Conservation (phyloP, 2,113 vertebrate species). For the Charina bottae region DNA sequence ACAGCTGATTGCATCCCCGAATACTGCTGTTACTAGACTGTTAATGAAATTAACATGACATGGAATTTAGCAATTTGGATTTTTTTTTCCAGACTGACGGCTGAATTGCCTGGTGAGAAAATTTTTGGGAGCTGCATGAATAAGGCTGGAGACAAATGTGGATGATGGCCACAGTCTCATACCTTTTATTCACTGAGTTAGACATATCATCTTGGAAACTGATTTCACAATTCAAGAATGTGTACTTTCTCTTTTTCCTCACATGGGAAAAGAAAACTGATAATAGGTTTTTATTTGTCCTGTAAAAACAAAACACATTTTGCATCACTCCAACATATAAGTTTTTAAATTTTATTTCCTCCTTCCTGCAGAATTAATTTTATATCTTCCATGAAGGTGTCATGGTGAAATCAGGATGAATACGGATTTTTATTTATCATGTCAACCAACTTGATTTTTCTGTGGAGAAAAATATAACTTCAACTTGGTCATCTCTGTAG, state of each 20-base stretch:
- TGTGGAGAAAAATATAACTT: neutral
- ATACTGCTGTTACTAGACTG: neutral
- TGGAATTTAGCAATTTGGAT: neutral
- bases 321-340: neutral
- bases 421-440: neutral
- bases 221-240: neutral
- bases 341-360: neutral
- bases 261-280: neutral
- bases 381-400: neutral
- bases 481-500: neutral
- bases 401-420: neutral
- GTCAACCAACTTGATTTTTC: neutral
- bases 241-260: neutral
- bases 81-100: neutral
- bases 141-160: neutral
- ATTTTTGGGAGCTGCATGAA: neutral
- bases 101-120: neutral
- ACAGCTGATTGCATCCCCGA: neutral
- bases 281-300: neutral
- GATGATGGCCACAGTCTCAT: neutral
- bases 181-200: neutral
- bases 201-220: neutral
- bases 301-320: neutral
- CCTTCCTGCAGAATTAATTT: neutral
- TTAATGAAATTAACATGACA: neutral